phyloP scores from a whole-genome alignment of 2,888 invertebrate genomes.

The Mactromeris polynyma region DNA sequence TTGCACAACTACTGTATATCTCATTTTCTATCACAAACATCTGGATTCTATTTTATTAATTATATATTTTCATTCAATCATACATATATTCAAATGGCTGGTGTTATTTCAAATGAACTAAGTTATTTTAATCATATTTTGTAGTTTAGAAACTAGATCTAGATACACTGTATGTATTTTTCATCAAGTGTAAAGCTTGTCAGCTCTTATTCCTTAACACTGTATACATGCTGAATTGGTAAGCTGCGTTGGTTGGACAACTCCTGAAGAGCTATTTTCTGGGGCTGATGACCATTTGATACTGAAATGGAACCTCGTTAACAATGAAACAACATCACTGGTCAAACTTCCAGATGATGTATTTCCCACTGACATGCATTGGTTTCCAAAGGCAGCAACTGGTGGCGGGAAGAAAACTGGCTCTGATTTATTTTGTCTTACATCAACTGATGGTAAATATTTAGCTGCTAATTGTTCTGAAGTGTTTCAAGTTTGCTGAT shows the following conservation, averaged over 20 bases:
- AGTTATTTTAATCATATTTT: too few relatives aligned
- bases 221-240: slow-evolving; percentile 90
- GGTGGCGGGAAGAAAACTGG: slow-evolving; percentile 87
- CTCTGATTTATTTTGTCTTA: slow-evolving; percentile 94
- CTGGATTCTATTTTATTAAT: too few relatives aligned
- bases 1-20: too few relatives aligned
- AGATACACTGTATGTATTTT: too few relatives aligned
- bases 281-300: slow-evolving; percentile 97
- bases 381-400: slow-evolving; percentile 91
- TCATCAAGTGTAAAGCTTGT: too few relatives aligned
- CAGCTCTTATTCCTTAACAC: slow-evolving; percentile 74
- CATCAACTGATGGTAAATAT: slow-evolving; percentile 94
- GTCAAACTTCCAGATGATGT: slow-evolving; percentile 94
- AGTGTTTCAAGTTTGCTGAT: too few relatives aligned
- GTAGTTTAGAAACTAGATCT: too few relatives aligned
- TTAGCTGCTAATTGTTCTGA: too few relatives aligned
- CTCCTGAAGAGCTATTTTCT: slow-evolving; percentile 96
- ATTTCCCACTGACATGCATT: slow-evolving; percentile 96
- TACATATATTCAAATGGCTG: too few relatives aligned
- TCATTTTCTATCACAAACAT: too few relatives aligned
- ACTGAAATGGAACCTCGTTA: slow-evolving; percentile 95
- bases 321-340: slow-evolving; percentile 92
- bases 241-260: slow-evolving; percentile 97
- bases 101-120: too few relatives aligned
- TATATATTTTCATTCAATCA: too few relatives aligned